phyloP scores from a whole-genome alignment of 2,113 vertebrate species.

The Stictonetta naevosa region DNA sequence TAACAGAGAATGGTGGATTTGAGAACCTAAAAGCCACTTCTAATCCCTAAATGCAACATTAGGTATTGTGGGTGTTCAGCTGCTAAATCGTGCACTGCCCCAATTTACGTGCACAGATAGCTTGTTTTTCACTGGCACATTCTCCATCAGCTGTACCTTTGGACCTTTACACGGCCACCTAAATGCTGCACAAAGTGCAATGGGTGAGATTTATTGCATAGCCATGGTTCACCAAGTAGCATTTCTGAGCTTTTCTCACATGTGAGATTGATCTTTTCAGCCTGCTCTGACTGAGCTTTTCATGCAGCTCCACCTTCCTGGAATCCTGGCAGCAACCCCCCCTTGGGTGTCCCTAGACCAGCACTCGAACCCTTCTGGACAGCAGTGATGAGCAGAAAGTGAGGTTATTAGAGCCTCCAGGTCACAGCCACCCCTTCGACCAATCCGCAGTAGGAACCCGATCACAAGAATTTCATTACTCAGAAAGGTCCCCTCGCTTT shows the following conservation, averaged over 20 bases:
- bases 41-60: not conserved
- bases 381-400: not conserved
- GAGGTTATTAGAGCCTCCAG: accelerated
- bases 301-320: not conserved
- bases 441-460: not conserved
- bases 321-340: not conserved
- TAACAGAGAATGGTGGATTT: not conserved
- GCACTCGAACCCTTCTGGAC: not conserved
- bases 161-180: not conserved
- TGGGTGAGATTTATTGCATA: not conserved
- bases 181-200: not conserved
- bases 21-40: not conserved
- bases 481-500: not conserved
- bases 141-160: not conserved
- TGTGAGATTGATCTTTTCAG: not conserved
- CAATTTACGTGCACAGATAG: not conserved
- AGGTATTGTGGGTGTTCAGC: not conserved
- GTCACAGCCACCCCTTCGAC: not conserved
- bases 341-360: too few relatives aligned
- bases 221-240: not conserved
- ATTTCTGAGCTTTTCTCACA: not conserved
- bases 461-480: not conserved
- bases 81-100: not conserved
- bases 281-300: not conserved
- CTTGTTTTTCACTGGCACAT: not conserved